A percentile compares a stretch with the other conserved stretches of the same genome.
These are phyloP conservation scores for Epinephelus cyanopodus DNA, from an alignment of 2,113 vertebrate genomes.

Conservation along the genomic window DNA sequence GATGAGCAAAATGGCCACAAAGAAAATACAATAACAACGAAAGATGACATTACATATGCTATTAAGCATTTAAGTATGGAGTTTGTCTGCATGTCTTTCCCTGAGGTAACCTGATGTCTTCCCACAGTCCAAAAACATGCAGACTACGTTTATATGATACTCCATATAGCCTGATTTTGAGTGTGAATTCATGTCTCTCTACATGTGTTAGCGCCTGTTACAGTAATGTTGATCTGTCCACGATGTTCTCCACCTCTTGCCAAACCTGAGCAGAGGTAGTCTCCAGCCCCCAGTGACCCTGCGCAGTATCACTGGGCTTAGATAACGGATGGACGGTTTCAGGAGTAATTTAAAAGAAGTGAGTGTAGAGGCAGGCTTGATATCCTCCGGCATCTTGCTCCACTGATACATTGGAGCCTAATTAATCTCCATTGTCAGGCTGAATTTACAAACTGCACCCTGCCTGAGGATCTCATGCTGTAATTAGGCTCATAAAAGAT, in stretches of 20 bases:
- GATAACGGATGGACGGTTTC: constrained; percentile 50
- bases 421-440: constrained; percentile 55
- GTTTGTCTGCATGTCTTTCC: neutral
- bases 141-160: neutral
- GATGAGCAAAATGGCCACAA: neutral
- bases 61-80: neutral
- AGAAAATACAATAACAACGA: too few species aligned
- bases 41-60: too few species aligned
- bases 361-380: constrained; percentile 4
- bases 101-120: neutral
- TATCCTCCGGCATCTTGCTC: constrained; percentile 38
- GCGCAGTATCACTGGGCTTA: constrained; percentile 11
- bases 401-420: constrained; percentile 35
- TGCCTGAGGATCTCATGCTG: constrained; percentile 22
- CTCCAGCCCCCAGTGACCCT: neutral
- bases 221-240: neutral
- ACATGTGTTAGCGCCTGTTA: constrained; percentile 5
- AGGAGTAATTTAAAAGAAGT: constrained; percentile 37
- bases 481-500: constrained; percentile 45
- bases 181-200: neutral
- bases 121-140: neutral
- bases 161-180: too few species aligned
- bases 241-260: neutral
- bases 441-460: constrained; percentile 38
- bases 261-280: neutral